phyloP scores from a whole-genome alignment of 92 coral and sea anemone species.

The Virgularia gustaviana region DNA sequence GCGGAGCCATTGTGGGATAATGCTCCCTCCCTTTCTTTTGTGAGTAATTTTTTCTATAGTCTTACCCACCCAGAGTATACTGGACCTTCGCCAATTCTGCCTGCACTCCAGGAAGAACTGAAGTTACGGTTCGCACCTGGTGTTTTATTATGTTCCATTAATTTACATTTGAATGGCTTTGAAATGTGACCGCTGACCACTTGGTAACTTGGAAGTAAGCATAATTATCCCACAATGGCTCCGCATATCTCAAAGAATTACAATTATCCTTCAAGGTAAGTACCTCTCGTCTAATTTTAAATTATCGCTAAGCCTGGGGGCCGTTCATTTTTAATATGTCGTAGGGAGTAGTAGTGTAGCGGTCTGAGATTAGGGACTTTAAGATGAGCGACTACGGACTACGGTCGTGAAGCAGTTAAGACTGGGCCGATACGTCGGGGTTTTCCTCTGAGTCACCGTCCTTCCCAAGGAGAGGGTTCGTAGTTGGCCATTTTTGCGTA shows the following conservation, averaged over 20 bases:
- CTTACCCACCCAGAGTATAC: neutral
- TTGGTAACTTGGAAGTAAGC: too few relatives aligned
- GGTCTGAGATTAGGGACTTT: too few relatives aligned
- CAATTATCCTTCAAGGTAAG: constrained; percentile 58
- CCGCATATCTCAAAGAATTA: constrained; percentile 49
- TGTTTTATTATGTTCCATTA: neutral
- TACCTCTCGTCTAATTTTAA: constrained; percentile 60
- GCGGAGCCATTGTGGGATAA: constrained; percentile 55
- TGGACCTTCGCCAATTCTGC: constrained; percentile 39
- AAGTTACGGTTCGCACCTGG: neutral
- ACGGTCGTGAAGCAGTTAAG: too few relatives aligned
- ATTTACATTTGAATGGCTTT: constrained; percentile 24
- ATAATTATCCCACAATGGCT: constrained; percentile 49
- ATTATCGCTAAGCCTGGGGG: constrained; percentile 24
- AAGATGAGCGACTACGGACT: too few relatives aligned
- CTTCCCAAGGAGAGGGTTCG: too few relatives aligned
- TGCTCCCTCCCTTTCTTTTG: constrained; percentile 25
- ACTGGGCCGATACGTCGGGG: too few relatives aligned
- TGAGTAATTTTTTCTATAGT: neutral
- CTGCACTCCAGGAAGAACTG: constrained; percentile 50
- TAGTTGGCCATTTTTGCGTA: too few relatives aligned
- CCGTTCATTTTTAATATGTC: too few relatives aligned
- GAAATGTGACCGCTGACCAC: neutral
- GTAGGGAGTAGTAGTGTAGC: too few relatives aligned
- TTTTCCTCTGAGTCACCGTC: too few relatives aligned